Evolutionary conservation across 2,797 vertebrate genomes (phyloP).

Genomic region (Antrozous pallidus): DNA sequence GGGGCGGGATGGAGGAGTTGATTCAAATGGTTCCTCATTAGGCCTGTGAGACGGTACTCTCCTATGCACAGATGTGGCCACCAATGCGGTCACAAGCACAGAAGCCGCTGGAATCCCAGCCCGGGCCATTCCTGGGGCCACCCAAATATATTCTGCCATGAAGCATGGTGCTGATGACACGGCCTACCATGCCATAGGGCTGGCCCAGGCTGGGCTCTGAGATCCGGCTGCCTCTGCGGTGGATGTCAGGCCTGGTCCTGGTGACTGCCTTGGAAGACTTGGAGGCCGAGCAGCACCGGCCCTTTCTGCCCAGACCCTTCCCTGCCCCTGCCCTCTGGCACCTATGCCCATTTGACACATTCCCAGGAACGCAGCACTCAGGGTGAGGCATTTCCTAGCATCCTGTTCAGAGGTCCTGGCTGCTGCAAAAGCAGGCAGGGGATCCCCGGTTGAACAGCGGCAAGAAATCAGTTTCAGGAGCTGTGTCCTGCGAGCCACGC

Average conservation of each 20-base stretch:
- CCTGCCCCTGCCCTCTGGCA: accelerated
- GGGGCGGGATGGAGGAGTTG: neutral
- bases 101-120: neutral
- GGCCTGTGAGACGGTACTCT: neutral
- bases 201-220: neutral
- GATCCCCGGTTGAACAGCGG: neutral
- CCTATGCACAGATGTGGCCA: neutral
- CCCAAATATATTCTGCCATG: neutral
- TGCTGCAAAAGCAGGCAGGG: neutral
- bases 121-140: neutral
- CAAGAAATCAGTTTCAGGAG: neutral
- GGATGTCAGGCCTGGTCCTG: neutral
- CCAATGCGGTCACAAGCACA: neutral
- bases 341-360: accelerated
- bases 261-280: neutral
- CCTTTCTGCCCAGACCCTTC: neutral
- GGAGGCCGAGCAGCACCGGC: neutral
- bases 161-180: neutral
- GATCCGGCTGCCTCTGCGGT: no score
- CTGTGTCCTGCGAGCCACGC: accelerated
- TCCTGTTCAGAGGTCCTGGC: no score
- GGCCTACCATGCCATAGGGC: no score
- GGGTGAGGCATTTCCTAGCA: neutral
- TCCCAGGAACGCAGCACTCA: accelerated
- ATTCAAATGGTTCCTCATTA: constrained; percentile 32